phyloP scores from a whole-genome alignment of 2,888 invertebrate species.

The Liodrosophila aerea region DNA sequence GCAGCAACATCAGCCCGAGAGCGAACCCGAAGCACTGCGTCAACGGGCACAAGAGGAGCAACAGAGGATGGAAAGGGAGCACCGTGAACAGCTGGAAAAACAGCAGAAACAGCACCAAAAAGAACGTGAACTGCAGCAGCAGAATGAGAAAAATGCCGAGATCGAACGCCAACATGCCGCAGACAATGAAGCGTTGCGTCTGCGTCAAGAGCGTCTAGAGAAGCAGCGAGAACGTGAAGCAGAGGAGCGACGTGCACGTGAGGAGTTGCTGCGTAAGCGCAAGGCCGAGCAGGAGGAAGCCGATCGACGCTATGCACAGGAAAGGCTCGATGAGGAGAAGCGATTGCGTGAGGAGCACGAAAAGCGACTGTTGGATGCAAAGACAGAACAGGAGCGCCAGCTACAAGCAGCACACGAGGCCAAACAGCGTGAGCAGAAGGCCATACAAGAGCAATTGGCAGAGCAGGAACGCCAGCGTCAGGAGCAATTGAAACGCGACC shows the following conservation, averaged over 20 bases:
- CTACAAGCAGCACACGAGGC: conserved; percentile 75
- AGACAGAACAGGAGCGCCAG: conserved; percentile 70
- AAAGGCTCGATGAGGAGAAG: conserved; percentile 70
- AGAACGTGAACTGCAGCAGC: conserved; percentile 63
- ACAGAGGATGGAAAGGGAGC: conserved; percentile 33
- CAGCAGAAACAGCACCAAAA: conserved; percentile 39
- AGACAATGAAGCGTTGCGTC: conserved; percentile 61
- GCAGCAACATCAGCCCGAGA: conserved; percentile 44
- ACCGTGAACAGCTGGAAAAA: conserved; percentile 26
- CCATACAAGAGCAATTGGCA: conserved; percentile 63
- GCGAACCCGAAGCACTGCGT: conserved; percentile 47
- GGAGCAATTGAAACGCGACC: conserved; percentile 67
- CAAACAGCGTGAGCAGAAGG: conserved; percentile 68
- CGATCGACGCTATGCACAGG: conserved; percentile 58
- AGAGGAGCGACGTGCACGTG: conserved; percentile 50
- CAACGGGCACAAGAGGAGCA: conserved; percentile 28
- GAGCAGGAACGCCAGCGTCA: conserved; percentile 72
- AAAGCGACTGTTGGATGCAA: conserved; percentile 61
- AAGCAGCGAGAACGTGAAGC: conserved; percentile 66
- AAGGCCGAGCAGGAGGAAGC: conserved; percentile 66
- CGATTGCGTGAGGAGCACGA: conserved; percentile 72
- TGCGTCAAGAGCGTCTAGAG: conserved; percentile 62
- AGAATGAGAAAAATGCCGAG: conserved; percentile 59
- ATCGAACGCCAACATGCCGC: conserved; percentile 45
- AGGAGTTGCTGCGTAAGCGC: conserved; percentile 55